Base-by-base conservation (phyloP, 2,888 invertebrate genomes). In the Pterostichus madidus region DNA sequence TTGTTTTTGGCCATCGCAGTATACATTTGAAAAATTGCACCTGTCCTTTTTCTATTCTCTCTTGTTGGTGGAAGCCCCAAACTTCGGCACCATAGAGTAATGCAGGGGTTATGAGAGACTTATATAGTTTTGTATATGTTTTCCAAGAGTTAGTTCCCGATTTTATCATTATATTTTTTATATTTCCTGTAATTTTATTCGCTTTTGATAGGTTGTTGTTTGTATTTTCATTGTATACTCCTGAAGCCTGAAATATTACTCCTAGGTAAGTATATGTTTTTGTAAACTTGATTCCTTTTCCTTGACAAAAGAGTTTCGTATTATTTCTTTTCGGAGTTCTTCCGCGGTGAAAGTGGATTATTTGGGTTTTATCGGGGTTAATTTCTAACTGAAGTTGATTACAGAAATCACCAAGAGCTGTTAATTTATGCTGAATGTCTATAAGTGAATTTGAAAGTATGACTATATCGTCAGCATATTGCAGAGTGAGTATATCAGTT, bases 401-500 rank as follows among this genome's bases (percentile, higher is more conserved):
- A 15, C 64, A 64, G 39, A 64, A 64, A 15, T 64, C 39, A 1
- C 13, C n/a, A 7, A 61, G 61, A 1, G 64, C 64, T 39, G 64
- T 64, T n/a, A 64, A 15, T 13, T 64, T 64, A 11, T 64, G n/a
- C 11, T 64, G 64, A 7, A 32, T 15, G 39, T 64, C 64, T 39
- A 13, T 10, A n/a, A n/a, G n/a, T n/a, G n/a, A 64, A 35, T 64
- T 32, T 13, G 35, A 11, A 3, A 64, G 35, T 32, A 64, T 35
- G 64, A 64, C 64, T 64, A 64, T 64, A 11, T 64, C 64, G 7
- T 64, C 64, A 32, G 64, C 64, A 35, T 64, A 64, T 13, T n/a
- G n/a, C n/a, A n/a, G n/a, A n/a, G n/a, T n/a, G n/a, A n/a, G n/a
- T n/a, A n/a, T n/a, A n/a, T n/a, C n/a, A n/a, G n/a, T n/a, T n/a